phyloP scores from a whole-genome alignment of 53 echinoderm and acorn worm species.

The Arbacia lixula region DNA sequence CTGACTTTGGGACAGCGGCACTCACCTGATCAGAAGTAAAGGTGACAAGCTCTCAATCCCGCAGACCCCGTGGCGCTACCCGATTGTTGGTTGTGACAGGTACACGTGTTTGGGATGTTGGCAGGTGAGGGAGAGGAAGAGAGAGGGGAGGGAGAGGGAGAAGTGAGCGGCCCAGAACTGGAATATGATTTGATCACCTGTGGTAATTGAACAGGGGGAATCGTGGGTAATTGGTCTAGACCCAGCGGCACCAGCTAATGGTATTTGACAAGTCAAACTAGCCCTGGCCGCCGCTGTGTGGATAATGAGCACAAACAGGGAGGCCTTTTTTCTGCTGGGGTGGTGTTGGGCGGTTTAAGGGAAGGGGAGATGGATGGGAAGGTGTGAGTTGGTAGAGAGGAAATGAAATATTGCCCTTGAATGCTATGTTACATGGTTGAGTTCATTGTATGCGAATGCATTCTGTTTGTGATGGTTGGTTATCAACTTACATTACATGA shows the following conservation, averaged over 20 bases:
- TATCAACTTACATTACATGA: too few species aligned
- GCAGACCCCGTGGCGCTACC: not conserved
- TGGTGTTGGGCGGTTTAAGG: too few species aligned
- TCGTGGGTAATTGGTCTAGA: constrained; percentile 22
- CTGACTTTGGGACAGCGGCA: not conserved
- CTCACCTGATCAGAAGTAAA: not conserved
- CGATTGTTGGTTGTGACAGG: constrained; percentile 27
- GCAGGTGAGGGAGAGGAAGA: not conserved
- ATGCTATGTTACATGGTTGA: too few species aligned
- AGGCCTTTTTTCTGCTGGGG: too few species aligned
- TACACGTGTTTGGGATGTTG: not conserved
- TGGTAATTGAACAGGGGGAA: constrained; percentile 27
- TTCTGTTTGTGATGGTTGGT: too few species aligned
- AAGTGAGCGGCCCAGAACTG: not conserved
- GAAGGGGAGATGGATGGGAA: too few species aligned
- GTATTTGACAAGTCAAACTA: constrained; percentile 7
- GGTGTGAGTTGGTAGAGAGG: too few species aligned
- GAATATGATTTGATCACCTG: constrained; percentile 36
- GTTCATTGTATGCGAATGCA: too few species aligned
- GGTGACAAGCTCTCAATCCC: not conserved
- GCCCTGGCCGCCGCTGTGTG: too few species aligned
- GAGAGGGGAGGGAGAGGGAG: too few species aligned
- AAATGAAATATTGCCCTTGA: too few species aligned
- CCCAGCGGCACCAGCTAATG: constrained; percentile 25
- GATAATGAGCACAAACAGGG: too few species aligned